Base-by-base conservation (phyloP, 2,113 vertebrate species). In the Aleadryas rufinucha region DNA sequence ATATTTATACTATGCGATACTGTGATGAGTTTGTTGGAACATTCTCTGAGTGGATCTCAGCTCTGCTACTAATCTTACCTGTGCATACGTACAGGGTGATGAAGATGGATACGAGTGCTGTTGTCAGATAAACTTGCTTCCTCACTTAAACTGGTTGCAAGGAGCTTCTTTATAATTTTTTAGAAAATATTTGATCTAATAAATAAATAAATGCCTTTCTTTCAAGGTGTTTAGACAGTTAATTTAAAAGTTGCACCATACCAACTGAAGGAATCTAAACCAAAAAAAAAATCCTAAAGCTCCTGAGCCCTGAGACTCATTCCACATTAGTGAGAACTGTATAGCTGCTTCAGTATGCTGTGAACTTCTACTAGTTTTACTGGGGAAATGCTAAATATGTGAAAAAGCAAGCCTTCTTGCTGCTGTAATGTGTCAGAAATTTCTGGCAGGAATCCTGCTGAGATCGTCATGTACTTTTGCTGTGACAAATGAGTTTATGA, bases 401-500 rank as follows among this genome's bases (percentile, higher is more conserved):
- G 96, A 95, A 95, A 93, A 96, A 93, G 33, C 49, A 92, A 95
- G 60, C 26, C 83, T 96, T 83, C 93, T 80, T 84, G 87, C 60
- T 96, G 78, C 92, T 97, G 49, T 81, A 95, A 95, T 69, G 75
- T 94, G 90, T 70, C 87, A 95, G 85, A 96, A 95, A 91, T 93
- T 66, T 87, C 82, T 96, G 95, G 80, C 93, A 68, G 53, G 39
- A 78, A 71, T 97, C 92, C 92, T 11, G 17, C 41, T 53, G n/a
- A 94, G 87, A 61, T 89, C 49, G 26, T 95, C 87, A 80, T 66
- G 56, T 84, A 87, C 84, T 96, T 98, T 75, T 95, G 28, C 85
- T 94, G 79, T 93, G 92, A 95, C 83, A 96, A 95, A 94, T 82
- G 72, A 89, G 37, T 85, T 96, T 84, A 77, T 79, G 63, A 69